Evolutionary conservation across 2,113 vertebrate species (phyloP), one percentile per base, ranked within the genome.

Genomic region (Seriola rivoliana): DNA sequence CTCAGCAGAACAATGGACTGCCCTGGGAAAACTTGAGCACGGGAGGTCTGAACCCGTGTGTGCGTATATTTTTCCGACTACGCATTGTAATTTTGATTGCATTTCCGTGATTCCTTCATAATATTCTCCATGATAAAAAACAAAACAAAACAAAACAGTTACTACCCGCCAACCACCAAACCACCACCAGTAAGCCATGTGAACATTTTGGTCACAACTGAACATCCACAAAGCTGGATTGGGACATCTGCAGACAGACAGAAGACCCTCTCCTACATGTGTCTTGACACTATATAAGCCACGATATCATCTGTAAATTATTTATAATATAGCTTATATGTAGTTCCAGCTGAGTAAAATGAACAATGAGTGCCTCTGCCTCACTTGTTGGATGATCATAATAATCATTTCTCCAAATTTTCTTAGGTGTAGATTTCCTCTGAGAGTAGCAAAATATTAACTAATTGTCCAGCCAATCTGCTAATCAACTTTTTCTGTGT

Each of bases 1-100:
- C 75, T 84, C 82, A 50, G 78, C 80, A 84, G 81, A 89, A 94
- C 91, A 93, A 91, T 91, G 55, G 80, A 81, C 79, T 81, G 62
- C 64, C 70, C 75, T 87, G 86, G 81, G 88, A 89, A 85, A 88
- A 81, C 80, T 36, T 72, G 69, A 72, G 55, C 69, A 54, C 46
- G 21, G 48, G 69, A 84, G 64, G 80, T 75, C 78, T 75, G 64
- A 65, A 71, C 23, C 32, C 12, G 38, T 52, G 42, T 60, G 50
- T 70, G 64, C 8, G 16, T 57, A 8, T 34, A 11, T 73, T 60
- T 67, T 66, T 71, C 52, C 16, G n/a, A 54, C 36, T 11, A n/a
- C 3, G 44, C 40, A 68, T 55, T 88, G 64, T 66, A 66, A 81
- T 82, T 74, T 13, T 63, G 17, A 69, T 70, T 79, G 23, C 23